These are phyloP conservation scores for Tylochromis polylepis DNA, from an alignment of 2,113 vertebrate species.

Conservation along the genomic window DNA sequence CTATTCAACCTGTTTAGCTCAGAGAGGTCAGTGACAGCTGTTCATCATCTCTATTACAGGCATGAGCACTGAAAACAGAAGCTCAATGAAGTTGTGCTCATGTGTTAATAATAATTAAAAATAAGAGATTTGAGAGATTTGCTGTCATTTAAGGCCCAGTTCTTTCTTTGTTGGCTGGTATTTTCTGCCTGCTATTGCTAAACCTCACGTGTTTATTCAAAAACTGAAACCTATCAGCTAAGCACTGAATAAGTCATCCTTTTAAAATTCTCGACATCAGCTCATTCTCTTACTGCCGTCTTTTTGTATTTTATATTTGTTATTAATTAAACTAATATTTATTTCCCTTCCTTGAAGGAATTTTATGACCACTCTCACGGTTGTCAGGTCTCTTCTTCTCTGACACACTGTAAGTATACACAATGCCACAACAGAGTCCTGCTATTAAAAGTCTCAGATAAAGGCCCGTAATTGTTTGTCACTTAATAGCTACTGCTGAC, in stretches of 20 bases:
- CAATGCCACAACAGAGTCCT: background rate
- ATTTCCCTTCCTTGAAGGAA: background rate
- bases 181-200: background rate
- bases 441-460: background rate
- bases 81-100: background rate
- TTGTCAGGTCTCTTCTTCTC: background rate
- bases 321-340: background rate
- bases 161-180: background rate
- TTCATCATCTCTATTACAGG: background rate
- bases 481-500: background rate
- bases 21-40: background rate
- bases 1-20: background rate
- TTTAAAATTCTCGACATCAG: background rate
- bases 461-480: background rate
- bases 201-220: background rate
- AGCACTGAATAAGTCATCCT: background rate
- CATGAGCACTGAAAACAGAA: background rate
- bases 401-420: background rate
- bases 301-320: background rate
- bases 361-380: background rate
- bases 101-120: background rate
- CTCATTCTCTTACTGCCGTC: background rate
- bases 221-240: background rate
- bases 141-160: background rate
- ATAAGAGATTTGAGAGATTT: background rate